A percentile compares a stretch with the other conserved stretches of the same genome.
Conservation (phyloP, 1,140 invertebrate species). For the Heterodera schachtii region DNA sequence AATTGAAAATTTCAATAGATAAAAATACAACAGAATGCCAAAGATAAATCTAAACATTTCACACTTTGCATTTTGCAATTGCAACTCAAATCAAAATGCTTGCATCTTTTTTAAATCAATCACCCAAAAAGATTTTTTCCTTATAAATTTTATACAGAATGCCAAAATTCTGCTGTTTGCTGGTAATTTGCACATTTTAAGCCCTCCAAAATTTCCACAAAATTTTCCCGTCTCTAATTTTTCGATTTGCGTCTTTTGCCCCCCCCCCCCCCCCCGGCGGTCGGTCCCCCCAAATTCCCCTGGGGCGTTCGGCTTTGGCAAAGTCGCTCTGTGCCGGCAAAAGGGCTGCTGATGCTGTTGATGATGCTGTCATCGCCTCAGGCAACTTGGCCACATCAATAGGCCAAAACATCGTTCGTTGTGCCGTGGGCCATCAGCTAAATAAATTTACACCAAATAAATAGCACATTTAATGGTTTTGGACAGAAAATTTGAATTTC, state of each 20-base stretch:
- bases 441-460: background rate
- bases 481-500: no score
- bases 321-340: background rate
- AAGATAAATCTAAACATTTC: no score
- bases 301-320: background rate
- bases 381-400: background rate
- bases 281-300: background rate
- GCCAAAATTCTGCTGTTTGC: constrained; percentile 39
- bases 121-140: no score
- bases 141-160: constrained; percentile 13
- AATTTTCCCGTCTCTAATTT: constrained; percentile 20
- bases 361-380: background rate
- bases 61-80: no score
- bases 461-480: no score
- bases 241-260: background rate
- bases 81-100: no score
- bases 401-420: background rate
- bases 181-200: constrained; percentile 37
- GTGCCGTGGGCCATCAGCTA: background rate
- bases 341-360: background rate
- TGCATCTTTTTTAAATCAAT: no score
- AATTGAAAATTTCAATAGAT: no score
- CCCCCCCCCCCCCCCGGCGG: background rate
- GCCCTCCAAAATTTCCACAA: no score
- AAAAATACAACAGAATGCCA: no score